Percentiles rank a stretch among this genome's conserved stretches.
phyloP scores from a whole-genome alignment of 2,113 vertebrate species.

The Lota lota region DNA sequence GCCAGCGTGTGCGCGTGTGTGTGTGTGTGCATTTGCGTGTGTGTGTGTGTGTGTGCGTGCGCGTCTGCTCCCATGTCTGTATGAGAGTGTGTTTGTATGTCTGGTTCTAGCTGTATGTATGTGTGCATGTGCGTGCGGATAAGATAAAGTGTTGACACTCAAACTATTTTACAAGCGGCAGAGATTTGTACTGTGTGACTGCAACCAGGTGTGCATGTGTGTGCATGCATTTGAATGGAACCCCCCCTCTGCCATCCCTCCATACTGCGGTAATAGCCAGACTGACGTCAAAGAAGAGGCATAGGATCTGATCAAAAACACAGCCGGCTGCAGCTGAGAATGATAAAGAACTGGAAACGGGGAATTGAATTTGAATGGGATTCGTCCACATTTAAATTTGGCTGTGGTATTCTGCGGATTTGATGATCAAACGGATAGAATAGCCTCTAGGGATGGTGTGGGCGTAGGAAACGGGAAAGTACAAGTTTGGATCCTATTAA shows the following conservation, averaged over 20 bases:
- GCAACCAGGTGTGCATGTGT: neutral
- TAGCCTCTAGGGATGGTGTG: too few species aligned
- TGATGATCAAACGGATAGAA: neutral
- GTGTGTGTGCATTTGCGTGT: too few species aligned
- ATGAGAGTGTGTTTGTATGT: neutral
- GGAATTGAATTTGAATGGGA: neutral
- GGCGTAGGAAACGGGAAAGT: too few species aligned
- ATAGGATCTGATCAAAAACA: conserved; percentile 51
- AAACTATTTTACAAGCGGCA: too few species aligned
- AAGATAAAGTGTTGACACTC: too few species aligned
- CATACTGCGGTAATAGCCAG: conserved; percentile 12
- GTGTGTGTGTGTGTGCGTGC: neutral
- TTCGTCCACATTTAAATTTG: conserved; percentile 35
- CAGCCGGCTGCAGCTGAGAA: conserved; percentile 32
- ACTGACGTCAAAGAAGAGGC: conserved; percentile 38
- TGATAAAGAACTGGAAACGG: conserved; percentile 42
- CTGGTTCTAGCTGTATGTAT: neutral
- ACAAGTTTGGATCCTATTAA: too few species aligned
- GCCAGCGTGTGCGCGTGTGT: too few species aligned
- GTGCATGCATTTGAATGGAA: conserved; percentile 22
- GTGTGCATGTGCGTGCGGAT: too few species aligned
- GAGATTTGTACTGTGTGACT: neutral
- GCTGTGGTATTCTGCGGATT: conserved; percentile 24
- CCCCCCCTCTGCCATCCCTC: neutral
- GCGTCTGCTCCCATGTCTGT: too few species aligned